Evolutionary conservation across 1,140 invertebrate species (phyloP), one percentile per base, ranked within the genome.

Genomic region (Drosophila mojavensis): DNA sequence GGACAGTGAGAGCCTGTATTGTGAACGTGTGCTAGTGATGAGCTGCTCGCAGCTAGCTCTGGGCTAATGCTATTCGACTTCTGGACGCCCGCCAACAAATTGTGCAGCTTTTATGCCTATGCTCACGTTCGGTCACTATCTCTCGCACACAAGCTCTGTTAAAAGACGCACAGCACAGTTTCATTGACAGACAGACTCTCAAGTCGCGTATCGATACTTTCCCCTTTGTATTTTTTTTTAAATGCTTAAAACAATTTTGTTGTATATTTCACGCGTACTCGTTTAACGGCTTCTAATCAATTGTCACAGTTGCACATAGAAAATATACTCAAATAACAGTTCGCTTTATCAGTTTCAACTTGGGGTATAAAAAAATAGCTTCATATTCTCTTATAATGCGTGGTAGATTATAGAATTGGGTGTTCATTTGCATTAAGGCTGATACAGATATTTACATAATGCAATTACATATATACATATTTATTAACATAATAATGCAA

Each of bases 101-200:
- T 51, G 41, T n/a, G 59, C 66, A 62, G 51, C 53, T 69, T 74
- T 69, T 74, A 74, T 74, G 58, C 41, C 24, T 48, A 11, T 24
- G 5, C 39, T 41, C 33, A 41, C 28, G 13, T 39, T 45, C 63
- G 26, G 3, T 3, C 53, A 33, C 47, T 39, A 39, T 39, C 36
- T 10, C 36, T 53, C 50, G 13, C 17, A 47, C 20, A 33, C n/a
- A 36, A 15, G 10, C n/a, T 10, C 20, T 15, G 28, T 30, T 4
- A 6, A 30, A 3, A 30, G 28, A 0, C 28, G 0, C 28, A 6
- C 28, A 4, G 5, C 28, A 30, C 28, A 4, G 5, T 4, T 30
- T 4, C 28, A 30, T 1, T 24, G 13, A 1, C 30, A 9, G 41
- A n/a, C 11, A 50, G n/a, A 63, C 36, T 58, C 15, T 17, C 51